Evolutionary conservation across 2,888 invertebrate species (phyloP).

Genomic region (Cotesia congregata): DNA sequence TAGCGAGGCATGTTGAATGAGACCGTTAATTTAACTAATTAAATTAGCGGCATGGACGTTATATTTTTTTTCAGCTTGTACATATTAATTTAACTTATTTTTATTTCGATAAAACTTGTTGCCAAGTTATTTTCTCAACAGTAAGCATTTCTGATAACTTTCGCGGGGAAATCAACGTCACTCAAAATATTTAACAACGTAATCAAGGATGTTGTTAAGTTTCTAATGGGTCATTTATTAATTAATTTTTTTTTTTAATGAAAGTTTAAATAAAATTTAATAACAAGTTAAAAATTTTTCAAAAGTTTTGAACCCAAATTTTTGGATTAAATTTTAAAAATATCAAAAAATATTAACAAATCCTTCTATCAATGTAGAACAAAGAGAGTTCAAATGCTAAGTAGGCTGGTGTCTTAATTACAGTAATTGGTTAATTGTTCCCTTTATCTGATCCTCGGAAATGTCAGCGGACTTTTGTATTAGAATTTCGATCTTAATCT

Average conservation of each 20-base stretch:
- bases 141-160: background rate
- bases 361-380: too few species aligned
- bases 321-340: too few species aligned
- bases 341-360: too few species aligned
- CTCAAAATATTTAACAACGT: too few species aligned
- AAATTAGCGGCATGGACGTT: conserved; percentile 64
- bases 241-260: too few species aligned
- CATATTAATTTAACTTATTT: conserved; percentile 51
- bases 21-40: conserved; percentile 69
- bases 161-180: background rate
- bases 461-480: too few species aligned
- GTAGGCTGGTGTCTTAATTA: conserved; percentile 64
- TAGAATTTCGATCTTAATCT: too few species aligned
- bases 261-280: background rate
- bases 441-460: conserved; percentile 52
- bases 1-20: conserved; percentile 61
- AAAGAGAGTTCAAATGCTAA: conserved; percentile 56
- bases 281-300: conserved; percentile 20
- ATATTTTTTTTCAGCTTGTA: conserved; percentile 41
- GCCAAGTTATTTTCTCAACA: conserved; percentile 45
- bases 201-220: too few species aligned
- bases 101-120: conserved; percentile 8
- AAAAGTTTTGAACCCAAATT: conserved; percentile 62
- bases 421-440: conserved; percentile 66
- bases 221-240: too few species aligned